Evolutionary conservation across 2,113 vertebrate genomes (phyloP).

Genomic region (Zosterops japonicus): DNA sequence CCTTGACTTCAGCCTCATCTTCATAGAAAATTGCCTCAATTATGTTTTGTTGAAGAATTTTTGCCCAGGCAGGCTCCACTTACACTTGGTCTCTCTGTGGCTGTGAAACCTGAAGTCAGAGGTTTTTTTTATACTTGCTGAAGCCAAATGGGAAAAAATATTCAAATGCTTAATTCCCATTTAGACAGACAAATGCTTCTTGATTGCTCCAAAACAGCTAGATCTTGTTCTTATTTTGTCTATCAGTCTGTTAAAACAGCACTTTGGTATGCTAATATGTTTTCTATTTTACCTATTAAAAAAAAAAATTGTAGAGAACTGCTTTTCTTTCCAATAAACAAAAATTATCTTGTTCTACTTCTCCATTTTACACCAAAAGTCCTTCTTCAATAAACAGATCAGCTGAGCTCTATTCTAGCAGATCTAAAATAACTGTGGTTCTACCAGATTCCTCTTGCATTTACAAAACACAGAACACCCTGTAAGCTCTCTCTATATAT

Average conservation of each 20-base stretch:
- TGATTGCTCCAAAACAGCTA: neutral
- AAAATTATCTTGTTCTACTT: neutral
- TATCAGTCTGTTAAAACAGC: neutral
- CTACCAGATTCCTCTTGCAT: neutral
- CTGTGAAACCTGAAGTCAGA: neutral
- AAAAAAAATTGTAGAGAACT: neutral
- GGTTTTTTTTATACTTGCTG: neutral
- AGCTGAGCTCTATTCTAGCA: neutral
- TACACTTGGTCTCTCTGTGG: neutral
- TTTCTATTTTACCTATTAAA: neutral
- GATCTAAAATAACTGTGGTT: neutral
- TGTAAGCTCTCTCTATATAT: neutral
- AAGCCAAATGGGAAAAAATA: neutral
- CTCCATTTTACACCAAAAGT: neutral
- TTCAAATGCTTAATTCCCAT: neutral
- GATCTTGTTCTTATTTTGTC: neutral
- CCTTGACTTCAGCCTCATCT: neutral
- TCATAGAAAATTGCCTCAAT: neutral
- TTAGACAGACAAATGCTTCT: neutral
- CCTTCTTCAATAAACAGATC: neutral
- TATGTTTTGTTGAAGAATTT: neutral
- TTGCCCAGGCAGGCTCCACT: neutral
- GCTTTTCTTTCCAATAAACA: neutral
- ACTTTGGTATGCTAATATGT: neutral
- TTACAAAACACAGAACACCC: neutral